These are phyloP conservation scores for Phenacoccus solenopsis DNA, from an alignment of 1,140 invertebrate genomes.

Conservation along the genomic window DNA sequence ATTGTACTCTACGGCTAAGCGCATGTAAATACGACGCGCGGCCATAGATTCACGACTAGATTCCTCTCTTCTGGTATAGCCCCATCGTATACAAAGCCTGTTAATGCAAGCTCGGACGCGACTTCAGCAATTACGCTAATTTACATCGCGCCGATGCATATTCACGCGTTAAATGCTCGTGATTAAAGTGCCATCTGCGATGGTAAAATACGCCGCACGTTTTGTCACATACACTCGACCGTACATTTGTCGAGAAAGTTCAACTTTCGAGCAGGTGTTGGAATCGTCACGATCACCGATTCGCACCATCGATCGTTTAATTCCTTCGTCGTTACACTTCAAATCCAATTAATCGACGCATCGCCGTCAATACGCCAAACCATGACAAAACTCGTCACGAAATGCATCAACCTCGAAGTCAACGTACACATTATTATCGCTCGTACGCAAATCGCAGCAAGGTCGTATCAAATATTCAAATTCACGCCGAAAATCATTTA, in stretches of 20 bases:
- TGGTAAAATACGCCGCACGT: too few species aligned
- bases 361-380: not conserved
- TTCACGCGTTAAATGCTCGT: not conserved
- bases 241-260: not conserved
- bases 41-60: not conserved
- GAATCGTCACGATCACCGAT: too few species aligned
- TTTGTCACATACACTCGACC: too few species aligned
- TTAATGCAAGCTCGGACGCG: not conserved
- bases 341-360: not conserved
- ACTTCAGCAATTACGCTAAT: not conserved
- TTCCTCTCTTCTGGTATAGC: not conserved
- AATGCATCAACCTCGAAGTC: not conserved
- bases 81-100: not conserved
- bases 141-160: not conserved
- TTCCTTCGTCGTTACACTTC: not conserved
- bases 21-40: too few species aligned
- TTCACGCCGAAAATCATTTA: not conserved
- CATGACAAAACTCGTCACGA: not conserved
- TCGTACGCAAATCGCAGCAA: not conserved
- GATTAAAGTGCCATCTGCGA: slow-evolving; percentile 1
- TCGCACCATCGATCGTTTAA: too few species aligned
- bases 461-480: not conserved
- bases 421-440: not conserved
- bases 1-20: too few species aligned
- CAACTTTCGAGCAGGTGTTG: not conserved